Evolutionary conservation across 2,888 invertebrate species (phyloP).

Genomic region (Vesta saturnalis): DNA sequence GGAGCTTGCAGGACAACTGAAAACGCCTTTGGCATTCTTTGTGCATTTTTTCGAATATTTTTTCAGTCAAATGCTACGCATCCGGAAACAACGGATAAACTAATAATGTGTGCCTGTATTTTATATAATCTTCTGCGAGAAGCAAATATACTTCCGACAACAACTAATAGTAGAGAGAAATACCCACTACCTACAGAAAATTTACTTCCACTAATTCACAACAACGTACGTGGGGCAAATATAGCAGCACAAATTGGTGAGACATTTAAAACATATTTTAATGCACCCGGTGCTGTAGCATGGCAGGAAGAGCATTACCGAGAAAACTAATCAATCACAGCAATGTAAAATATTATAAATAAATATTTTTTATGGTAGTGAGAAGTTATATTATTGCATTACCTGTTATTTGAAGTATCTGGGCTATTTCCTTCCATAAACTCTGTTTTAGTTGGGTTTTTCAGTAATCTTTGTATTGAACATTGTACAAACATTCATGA

Average conservation of each 20-base stretch:
- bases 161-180: not conserved
- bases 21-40: too few relatives aligned
- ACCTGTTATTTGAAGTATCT: conserved; percentile 11
- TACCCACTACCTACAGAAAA: conserved; percentile 7
- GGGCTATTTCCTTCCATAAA: conserved; percentile 12
- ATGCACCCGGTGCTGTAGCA: conserved; percentile 11
- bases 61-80: conserved; percentile 43
- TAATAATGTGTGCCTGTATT: conserved; percentile 42
- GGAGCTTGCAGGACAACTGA: conserved; percentile 36
- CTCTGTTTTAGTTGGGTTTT: conserved; percentile 12
- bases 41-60: too few relatives aligned
- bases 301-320: conserved; percentile 10
- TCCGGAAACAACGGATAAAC: conserved; percentile 40
- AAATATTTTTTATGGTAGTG: not conserved
- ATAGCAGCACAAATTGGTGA: conserved; percentile 3
- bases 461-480: conserved; percentile 7
- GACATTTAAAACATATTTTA: conserved; percentile 11
- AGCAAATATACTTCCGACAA: conserved; percentile 11
- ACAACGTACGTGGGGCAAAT: conserved; percentile 9
- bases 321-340: too few relatives aligned
- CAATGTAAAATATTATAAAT: not conserved
- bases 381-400: not conserved
- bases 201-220: too few relatives aligned
- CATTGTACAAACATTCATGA: not conserved
- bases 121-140: conserved; percentile 47